Evolutionary conservation across 2,113 vertebrate species (phyloP).

Genomic region (Setophaga petechia): DNA sequence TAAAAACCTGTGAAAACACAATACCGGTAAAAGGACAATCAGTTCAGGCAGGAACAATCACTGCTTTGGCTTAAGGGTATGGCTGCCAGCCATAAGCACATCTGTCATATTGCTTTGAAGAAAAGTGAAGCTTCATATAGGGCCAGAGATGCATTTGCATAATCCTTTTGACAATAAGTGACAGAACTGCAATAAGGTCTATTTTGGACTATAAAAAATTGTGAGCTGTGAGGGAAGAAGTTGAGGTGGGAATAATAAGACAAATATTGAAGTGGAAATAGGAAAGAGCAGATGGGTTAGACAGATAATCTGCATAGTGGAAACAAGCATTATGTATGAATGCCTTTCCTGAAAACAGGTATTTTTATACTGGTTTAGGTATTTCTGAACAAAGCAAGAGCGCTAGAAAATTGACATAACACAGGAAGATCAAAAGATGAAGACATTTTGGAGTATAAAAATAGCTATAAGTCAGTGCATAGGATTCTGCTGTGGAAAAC

Average conservation of each 20-base stretch:
- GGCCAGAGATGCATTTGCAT: slow-evolving; percentile 20
- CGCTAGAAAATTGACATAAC: background rate
- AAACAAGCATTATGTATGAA: background rate
- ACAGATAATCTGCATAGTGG: background rate
- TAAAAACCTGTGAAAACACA: background rate
- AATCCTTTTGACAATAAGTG: slow-evolving; percentile 45
- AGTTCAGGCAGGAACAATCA: slow-evolving; percentile 2
- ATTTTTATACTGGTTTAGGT: background rate
- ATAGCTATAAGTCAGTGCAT: background rate
- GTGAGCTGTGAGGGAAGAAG: background rate
- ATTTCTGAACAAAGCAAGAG: background rate
- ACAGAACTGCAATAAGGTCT: background rate
- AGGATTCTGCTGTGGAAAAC: background rate
- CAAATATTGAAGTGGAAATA: background rate
- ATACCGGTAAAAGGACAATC: slow-evolving; percentile 21
- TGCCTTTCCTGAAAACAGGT: background rate
- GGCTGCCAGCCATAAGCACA: slow-evolving; percentile 10
- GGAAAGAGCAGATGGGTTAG: background rate
- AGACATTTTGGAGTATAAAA: background rate
- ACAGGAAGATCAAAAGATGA: background rate
- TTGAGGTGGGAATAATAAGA: background rate
- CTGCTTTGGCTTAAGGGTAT: slow-evolving; percentile 14
- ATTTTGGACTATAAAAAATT: background rate
- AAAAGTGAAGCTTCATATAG: slow-evolving; percentile 13
- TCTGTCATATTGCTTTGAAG: slow-evolving; percentile 37